phyloP scores from a whole-genome alignment of 2,113 vertebrate species.

The Bungarus multicinctus region DNA sequence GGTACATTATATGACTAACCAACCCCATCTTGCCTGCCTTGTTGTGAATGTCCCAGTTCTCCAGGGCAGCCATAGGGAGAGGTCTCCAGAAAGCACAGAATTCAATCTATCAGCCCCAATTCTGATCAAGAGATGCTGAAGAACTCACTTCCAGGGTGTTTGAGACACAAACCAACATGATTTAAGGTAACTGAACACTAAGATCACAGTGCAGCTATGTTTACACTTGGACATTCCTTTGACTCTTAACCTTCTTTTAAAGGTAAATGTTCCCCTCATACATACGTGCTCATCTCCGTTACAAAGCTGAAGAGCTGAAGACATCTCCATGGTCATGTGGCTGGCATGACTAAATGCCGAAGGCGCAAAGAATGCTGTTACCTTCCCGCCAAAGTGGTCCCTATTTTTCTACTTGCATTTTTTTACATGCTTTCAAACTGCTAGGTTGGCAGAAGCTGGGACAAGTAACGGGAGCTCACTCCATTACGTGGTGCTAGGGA shows the following conservation, averaged over 20 bases:
- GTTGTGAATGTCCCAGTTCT: background rate
- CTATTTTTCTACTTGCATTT: too few relatives aligned
- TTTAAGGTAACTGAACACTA: background rate
- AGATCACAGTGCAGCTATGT: background rate
- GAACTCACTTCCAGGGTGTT: background rate
- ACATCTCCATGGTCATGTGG: too few relatives aligned
- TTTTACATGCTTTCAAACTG: too few relatives aligned
- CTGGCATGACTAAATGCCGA: too few relatives aligned
- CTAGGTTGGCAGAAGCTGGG: too few relatives aligned
- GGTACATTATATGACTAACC: background rate
- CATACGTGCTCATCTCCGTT: too few relatives aligned
- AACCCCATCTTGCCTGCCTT: background rate
- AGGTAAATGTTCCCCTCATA: too few relatives aligned
- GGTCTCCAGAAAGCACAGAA: background rate
- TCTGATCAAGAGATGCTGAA: background rate
- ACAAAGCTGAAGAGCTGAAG: too few relatives aligned
- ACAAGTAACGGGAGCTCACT: too few relatives aligned
- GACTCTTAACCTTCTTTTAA: background rate
- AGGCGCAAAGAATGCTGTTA: too few relatives aligned
- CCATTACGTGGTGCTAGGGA: too few relatives aligned
- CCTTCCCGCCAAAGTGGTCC: too few relatives aligned
- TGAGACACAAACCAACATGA: background rate
- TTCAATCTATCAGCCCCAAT: background rate
- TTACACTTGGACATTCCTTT: background rate
- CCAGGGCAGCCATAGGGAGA: background rate